Conservation (phyloP, 2,113 vertebrate species). For the Sphaerodactylus townsendi region DNA sequence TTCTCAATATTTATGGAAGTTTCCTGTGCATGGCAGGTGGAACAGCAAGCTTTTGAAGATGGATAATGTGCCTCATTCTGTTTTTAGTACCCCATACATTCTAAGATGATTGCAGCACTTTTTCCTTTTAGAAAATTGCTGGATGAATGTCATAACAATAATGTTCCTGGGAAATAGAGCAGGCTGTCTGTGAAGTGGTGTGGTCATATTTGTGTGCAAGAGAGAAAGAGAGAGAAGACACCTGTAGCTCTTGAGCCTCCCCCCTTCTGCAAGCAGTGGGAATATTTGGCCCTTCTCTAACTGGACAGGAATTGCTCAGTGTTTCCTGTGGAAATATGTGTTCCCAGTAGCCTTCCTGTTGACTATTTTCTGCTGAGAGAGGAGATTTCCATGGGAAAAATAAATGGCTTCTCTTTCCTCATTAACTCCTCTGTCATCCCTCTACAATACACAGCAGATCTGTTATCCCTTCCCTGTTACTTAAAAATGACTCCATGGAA, state of each 20-base stretch:
- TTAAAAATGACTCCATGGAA: neutral
- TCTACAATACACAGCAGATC: neutral
- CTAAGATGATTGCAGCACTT: neutral
- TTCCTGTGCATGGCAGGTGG: neutral
- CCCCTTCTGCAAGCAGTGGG: neutral
- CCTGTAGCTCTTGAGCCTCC: neutral
- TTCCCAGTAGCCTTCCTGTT: conserved; percentile 47
- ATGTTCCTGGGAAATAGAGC: neutral
- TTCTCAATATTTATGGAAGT: neutral
- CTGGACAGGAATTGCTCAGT: conserved; percentile 21
- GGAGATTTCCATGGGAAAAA: conserved; percentile 48
- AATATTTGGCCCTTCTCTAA: neutral
- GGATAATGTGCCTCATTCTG: neutral
- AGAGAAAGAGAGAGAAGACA: neutral
- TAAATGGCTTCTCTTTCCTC: neutral
- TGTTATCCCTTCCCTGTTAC: neutral
- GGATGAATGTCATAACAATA: neutral
- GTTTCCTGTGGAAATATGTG: conserved; percentile 6
- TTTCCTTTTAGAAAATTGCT: no score
- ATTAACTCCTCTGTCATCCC: conserved; percentile 9
- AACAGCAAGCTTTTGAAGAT: neutral
- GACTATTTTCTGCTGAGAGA: conserved; percentile 20
- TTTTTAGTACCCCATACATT: neutral
- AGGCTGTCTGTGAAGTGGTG: neutral
- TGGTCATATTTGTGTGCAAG: neutral